Conservation (phyloP, 2,797 vertebrate genomes). For the Enoplosus armatus region DNA sequence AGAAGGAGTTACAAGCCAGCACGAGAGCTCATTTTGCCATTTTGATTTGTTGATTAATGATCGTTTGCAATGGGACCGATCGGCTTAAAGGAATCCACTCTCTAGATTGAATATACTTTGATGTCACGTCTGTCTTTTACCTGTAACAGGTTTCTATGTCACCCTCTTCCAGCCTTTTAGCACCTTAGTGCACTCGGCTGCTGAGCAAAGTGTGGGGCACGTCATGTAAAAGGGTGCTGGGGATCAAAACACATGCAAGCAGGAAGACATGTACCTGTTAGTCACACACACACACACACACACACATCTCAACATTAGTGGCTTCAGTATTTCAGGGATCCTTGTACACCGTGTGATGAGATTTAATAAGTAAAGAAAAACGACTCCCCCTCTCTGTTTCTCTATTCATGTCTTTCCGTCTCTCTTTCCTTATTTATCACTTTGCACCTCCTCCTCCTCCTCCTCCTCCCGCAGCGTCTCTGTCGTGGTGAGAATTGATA, state of each 20-base stretch:
- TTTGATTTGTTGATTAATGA: background rate
- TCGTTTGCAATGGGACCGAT: background rate
- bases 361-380: too few relatives aligned
- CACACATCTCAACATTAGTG: background rate
- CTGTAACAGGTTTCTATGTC: slow-evolving; percentile 1
- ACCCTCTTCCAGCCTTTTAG: slow-evolving; percentile 15
- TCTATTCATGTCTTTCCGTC: slow-evolving; percentile 4
- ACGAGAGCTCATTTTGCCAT: too few relatives aligned
- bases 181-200: background rate
- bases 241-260: too few relatives aligned
- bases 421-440: slow-evolving; percentile 10
- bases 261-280: background rate
- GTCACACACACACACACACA: background rate
- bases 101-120: background rate
- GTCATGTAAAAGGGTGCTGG: background rate
- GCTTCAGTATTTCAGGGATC: background rate
- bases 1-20: too few relatives aligned
- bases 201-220: background rate
- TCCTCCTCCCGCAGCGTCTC: slow-evolving; percentile 16
- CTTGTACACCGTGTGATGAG: background rate
- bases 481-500: slow-evolving; percentile 46
- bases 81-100: background rate
- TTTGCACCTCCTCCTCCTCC: slow-evolving; percentile 29
- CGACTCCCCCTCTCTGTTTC: background rate
- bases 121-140: background rate